A percentile compares a stretch with the other conserved stretches of the same genome.
These are phyloP conservation scores for Trichogramma pretiosum DNA, from an alignment of 1,140 invertebrate genomes.

Conservation along the genomic window DNA sequence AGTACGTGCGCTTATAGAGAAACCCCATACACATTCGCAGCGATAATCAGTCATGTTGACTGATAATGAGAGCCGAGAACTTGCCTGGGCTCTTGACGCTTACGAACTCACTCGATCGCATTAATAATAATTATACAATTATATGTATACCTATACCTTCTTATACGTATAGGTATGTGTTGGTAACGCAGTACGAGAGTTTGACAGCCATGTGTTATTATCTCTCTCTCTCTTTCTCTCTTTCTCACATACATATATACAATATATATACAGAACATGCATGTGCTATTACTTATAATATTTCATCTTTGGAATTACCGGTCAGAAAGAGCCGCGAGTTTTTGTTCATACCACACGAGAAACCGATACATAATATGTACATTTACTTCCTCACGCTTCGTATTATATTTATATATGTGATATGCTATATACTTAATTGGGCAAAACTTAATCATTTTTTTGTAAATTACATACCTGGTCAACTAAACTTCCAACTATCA, in stretches of 20 bases:
- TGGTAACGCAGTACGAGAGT: too few species aligned
- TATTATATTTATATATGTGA: too few species aligned
- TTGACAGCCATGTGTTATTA: constrained; percentile 27
- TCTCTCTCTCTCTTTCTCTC: neutral
- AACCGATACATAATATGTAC: too few species aligned
- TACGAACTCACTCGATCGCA: constrained; percentile 38
- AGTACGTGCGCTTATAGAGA: too few species aligned
- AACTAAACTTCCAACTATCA: too few species aligned
- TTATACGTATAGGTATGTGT: too few species aligned
- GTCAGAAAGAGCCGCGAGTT: constrained; percentile 40
- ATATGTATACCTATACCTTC: constrained; percentile 36
- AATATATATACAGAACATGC: too few species aligned
- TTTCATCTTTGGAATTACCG: constrained; percentile 48
- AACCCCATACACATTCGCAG: too few species aligned
- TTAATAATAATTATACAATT: constrained; percentile 51
- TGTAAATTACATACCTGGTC: too few species aligned
- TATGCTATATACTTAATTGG: too few species aligned
- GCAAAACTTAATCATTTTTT: too few species aligned
- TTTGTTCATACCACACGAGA: constrained; percentile 49
- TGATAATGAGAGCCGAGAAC: constrained; percentile 9
- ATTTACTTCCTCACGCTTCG: too few species aligned
- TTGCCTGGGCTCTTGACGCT: neutral
- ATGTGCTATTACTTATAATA: constrained; percentile 51
- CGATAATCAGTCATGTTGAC: constrained; percentile 16
- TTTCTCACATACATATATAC: constrained; percentile 33